Conservation (phyloP, 2,113 vertebrate genomes). For the Lepidothrix coronata region DNA sequence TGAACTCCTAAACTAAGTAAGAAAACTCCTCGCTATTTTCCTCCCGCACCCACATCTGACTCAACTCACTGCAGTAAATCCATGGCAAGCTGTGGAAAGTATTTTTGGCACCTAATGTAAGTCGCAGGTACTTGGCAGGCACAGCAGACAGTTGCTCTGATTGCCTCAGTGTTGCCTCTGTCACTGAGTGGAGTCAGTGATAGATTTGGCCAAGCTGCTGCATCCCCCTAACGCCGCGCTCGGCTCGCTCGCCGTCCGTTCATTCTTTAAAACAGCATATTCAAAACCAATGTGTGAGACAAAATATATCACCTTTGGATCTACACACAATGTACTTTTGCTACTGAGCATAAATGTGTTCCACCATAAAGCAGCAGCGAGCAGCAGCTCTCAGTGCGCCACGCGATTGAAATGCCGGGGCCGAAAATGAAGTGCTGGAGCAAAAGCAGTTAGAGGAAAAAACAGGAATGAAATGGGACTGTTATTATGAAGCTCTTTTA, state of each 20-base stretch:
- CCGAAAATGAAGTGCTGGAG: not conserved
- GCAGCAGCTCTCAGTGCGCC: not conserved
- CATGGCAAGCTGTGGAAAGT: not conserved
- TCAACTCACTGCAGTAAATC: not conserved
- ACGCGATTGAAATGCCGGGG: not conserved
- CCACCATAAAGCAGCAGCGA: not conserved
- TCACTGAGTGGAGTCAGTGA: not conserved
- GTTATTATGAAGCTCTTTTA: not conserved
- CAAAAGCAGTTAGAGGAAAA: not conserved
- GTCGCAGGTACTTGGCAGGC: not conserved
- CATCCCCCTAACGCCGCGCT: not conserved
- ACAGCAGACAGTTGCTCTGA: not conserved
- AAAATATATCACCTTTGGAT: not conserved
- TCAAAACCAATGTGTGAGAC: not conserved
- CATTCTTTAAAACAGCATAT: not conserved
- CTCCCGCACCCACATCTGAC: not conserved
- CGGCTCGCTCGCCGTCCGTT: rapidly evolving
- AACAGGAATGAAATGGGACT: not conserved
- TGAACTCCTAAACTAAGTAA: not conserved
- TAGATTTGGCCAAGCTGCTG: not conserved
- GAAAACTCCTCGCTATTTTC: not conserved
- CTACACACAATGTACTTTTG: not conserved
- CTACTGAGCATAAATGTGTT: not conserved
- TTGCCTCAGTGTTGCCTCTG: not conserved
- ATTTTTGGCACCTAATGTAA: not conserved